phyloP scores from a whole-genome alignment of 2,888 invertebrate genomes.

The Onthophagus sagittarius region DNA sequence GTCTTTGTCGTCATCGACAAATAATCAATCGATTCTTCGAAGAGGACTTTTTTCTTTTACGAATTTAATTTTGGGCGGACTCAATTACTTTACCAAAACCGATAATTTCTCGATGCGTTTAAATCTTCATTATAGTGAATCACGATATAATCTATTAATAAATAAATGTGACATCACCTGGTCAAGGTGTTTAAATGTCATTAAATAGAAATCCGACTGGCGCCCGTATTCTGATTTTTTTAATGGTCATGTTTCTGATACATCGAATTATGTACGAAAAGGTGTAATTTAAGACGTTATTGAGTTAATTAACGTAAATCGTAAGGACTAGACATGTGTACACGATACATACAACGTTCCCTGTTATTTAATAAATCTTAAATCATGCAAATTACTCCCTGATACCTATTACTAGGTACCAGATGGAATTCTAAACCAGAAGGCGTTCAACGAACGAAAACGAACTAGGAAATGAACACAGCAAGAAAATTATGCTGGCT shows the following conservation, averaged over 20 bases:
- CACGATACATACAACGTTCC: neutral
- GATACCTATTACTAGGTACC: neutral
- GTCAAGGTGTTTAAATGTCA: neutral
- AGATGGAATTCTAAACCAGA: neutral
- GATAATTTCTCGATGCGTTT: neutral
- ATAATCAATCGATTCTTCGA: neutral
- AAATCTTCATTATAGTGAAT: neutral
- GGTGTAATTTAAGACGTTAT: neutral
- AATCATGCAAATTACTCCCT: neutral
- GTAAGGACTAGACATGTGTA: neutral
- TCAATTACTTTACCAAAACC: neutral
- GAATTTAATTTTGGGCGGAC: too few relatives aligned
- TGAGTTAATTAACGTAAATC: neutral
- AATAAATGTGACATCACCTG: neutral
- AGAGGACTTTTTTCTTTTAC: too few relatives aligned
- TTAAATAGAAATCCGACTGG: neutral
- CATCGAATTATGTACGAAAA: neutral
- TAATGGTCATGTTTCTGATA: neutral
- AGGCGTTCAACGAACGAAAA: neutral
- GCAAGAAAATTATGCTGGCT: neutral
- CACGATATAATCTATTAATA: neutral
- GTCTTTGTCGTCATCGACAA: neutral
- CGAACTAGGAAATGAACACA: neutral
- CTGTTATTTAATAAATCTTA: neutral
- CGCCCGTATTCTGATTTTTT: neutral